Evolutionary conservation across 2,797 vertebrate species (phyloP).

Genomic region (Onychomys torridus): DNA sequence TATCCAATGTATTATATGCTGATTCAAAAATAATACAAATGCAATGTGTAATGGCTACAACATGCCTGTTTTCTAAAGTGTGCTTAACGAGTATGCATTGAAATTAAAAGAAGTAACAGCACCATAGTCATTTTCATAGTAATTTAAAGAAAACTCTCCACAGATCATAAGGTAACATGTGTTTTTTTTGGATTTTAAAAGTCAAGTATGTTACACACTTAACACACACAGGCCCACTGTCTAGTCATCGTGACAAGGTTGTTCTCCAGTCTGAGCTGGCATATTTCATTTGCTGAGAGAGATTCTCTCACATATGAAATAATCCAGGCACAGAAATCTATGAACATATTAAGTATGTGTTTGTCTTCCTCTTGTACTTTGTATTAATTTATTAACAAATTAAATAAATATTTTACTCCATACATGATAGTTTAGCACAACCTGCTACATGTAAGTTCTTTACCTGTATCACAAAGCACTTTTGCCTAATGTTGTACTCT

Average conservation of each 20-base stretch:
- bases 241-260: not conserved
- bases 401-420: not conserved
- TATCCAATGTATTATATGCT: not conserved
- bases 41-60: not conserved
- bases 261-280: not conserved
- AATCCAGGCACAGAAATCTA: not conserved
- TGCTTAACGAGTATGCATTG: not conserved
- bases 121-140: not conserved
- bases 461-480: not conserved
- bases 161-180: fast-evolving
- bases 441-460: not conserved
- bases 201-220: not conserved
- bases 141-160: not conserved
- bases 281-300: not conserved
- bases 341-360: not conserved
- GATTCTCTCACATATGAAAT: not conserved
- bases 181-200: not conserved
- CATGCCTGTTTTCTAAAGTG: not conserved
- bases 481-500: not conserved
- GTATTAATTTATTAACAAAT: not conserved
- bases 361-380: not conserved
- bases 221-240: not conserved
- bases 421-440: not conserved
- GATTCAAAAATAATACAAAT: not conserved
- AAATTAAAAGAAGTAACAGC: not conserved